Evolutionary conservation across 2,888 invertebrate genomes (phyloP).

Genomic region (Yponomeuta malinellus): DNA sequence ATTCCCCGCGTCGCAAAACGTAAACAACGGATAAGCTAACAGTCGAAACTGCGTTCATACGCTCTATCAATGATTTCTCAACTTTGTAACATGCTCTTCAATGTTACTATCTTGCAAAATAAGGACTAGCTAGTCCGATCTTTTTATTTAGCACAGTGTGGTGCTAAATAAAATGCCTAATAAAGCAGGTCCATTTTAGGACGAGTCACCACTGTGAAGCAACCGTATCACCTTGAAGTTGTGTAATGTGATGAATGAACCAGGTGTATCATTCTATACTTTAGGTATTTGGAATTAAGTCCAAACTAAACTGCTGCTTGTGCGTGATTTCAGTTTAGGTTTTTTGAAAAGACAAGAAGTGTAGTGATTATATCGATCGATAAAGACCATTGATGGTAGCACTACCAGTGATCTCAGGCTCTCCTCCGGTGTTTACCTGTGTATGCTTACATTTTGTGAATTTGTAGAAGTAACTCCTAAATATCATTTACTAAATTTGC

Average conservation of each 20-base stretch:
- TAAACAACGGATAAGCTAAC: too few species aligned
- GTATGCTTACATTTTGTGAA: too few species aligned
- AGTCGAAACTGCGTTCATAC: too few species aligned
- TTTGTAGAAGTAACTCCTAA: too few species aligned
- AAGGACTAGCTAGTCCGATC: background rate
- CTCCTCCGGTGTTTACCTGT: too few species aligned
- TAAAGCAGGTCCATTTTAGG: background rate
- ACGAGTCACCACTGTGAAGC: background rate
- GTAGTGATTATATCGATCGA: too few species aligned
- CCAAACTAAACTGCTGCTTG: background rate
- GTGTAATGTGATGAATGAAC: background rate
- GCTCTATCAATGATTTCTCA: background rate
- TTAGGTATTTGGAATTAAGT: background rate
- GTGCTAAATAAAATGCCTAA: background rate
- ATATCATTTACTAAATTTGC: too few species aligned
- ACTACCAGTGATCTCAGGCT: too few species aligned
- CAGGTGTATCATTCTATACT: background rate
- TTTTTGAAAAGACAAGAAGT: background rate
- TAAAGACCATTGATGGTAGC: too few species aligned
- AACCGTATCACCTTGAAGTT: background rate
- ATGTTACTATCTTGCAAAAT: background rate
- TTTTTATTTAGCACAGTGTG: background rate
- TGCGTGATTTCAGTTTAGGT: background rate
- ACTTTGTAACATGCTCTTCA: background rate
- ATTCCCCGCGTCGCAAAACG: too few species aligned